A percentile compares a stretch with the other conserved stretches of the same genome.
phyloP scores from a whole-genome alignment of 2,797 vertebrate species.

The Falco concolor region DNA sequence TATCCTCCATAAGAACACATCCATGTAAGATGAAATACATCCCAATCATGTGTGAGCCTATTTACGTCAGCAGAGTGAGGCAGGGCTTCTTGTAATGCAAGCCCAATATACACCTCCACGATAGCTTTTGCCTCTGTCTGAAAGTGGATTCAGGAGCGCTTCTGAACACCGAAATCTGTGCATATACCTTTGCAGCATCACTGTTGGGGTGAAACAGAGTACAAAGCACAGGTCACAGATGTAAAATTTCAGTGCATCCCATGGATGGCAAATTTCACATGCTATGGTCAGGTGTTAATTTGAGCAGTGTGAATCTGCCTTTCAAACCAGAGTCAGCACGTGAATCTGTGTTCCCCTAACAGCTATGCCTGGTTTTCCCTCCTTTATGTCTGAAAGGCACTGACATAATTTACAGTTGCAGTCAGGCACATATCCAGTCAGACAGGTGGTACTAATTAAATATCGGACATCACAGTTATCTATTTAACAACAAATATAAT shows the following conservation, averaged over 20 bases:
- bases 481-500: slow-evolving; percentile 49
- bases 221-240: background rate
- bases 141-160: background rate
- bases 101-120: background rate
- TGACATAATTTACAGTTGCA: background rate
- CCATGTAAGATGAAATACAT: fast-evolving
- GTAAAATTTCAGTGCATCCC: background rate
- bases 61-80: background rate
- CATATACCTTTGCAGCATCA: background rate
- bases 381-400: background rate
- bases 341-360: background rate
- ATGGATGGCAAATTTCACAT: background rate
- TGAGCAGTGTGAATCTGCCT: background rate
- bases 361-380: background rate
- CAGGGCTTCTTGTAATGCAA: background rate
- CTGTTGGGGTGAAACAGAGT: background rate
- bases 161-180: background rate
- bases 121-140: background rate
- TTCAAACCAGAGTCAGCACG: background rate
- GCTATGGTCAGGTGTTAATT: background rate
- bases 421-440: background rate
- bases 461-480: background rate
- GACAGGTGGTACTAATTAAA: slow-evolving; percentile 17
- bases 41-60: background rate
- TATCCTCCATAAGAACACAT: background rate